These are phyloP conservation scores for Drosophila algonquin DNA, from an alignment of 2,888 invertebrate species.

Conservation along the genomic window DNA sequence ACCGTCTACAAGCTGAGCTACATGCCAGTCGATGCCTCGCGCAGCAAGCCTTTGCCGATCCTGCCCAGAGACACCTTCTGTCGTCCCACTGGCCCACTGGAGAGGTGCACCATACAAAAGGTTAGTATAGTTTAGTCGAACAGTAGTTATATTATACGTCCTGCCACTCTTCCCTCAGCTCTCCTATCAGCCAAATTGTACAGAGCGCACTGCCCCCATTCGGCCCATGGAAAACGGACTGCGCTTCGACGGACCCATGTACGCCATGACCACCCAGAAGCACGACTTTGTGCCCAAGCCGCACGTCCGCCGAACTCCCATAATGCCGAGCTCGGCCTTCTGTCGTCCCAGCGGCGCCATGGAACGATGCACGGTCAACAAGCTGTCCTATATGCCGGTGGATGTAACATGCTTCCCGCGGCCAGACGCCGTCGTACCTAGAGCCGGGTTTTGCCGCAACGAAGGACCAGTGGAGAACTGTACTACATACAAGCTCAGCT, in stretches of 20 bases:
- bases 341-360: constrained; percentile 72
- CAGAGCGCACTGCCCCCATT: constrained; percentile 85
- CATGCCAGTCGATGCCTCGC: constrained; percentile 73
- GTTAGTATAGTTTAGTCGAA: constrained; percentile 43
- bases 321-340: constrained; percentile 74
- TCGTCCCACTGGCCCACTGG: constrained; percentile 73
- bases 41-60: constrained; percentile 74
- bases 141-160: neutral
- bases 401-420: constrained; percentile 74
- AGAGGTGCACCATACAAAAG: constrained; percentile 82
- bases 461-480: constrained; percentile 78
- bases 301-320: constrained; percentile 80
- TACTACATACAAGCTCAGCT: constrained; percentile 86
- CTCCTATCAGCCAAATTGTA: constrained; percentile 86
- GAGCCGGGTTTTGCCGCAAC: constrained; percentile 77
- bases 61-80: constrained; percentile 73
- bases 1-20: constrained; percentile 83
- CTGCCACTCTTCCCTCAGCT: constrained; percentile 78
- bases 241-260: constrained; percentile 88
- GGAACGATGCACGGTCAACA: constrained; percentile 82
- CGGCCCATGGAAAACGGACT: constrained; percentile 86
- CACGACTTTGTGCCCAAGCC: constrained; percentile 89
- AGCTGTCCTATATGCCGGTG: constrained; percentile 82
- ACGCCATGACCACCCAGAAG: constrained; percentile 89
- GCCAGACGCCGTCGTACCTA: constrained; percentile 68